Conservation (phyloP, 2,113 vertebrate genomes). For the Myocastor coypus region DNA sequence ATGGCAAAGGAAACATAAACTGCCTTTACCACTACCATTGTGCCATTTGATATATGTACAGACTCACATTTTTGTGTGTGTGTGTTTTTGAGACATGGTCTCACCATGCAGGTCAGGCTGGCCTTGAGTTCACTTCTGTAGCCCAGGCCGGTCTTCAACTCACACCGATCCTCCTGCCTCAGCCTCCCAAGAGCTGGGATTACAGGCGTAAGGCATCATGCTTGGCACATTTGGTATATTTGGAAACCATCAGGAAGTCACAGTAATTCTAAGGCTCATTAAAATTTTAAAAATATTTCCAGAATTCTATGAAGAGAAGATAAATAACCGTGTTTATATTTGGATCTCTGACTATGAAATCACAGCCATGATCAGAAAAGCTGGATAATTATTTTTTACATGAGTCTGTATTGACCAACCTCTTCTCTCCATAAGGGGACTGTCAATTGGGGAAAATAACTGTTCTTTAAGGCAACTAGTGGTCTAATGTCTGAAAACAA, state of each 20-base stretch:
- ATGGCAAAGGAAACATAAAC: background rate
- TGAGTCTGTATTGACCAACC: background rate
- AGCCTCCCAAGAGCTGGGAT: no score
- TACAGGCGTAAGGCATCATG: no score
- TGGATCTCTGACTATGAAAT: constrained; percentile 52
- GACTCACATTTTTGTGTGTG: no score
- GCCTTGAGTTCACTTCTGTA: no score
- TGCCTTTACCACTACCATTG: background rate
- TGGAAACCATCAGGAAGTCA: background rate
- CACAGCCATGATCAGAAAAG: constrained; percentile 47
- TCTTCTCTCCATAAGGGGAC: background rate
- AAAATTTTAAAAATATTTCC: background rate
- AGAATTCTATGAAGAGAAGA: constrained; percentile 19
- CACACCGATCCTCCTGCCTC: no score
- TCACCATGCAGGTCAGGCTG: no score
- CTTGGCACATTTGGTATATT: background rate
- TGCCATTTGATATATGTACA: no score
- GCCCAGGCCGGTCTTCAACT: no score
- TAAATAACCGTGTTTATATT: background rate
- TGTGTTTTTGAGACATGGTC: no score
- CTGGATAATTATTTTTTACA: background rate
- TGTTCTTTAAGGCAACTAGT: background rate
- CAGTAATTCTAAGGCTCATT: background rate
- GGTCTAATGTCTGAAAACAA: background rate
- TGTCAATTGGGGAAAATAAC: background rate